Conservation (phyloP, 2,113 vertebrate species). For the Etheostoma spectabile region DNA sequence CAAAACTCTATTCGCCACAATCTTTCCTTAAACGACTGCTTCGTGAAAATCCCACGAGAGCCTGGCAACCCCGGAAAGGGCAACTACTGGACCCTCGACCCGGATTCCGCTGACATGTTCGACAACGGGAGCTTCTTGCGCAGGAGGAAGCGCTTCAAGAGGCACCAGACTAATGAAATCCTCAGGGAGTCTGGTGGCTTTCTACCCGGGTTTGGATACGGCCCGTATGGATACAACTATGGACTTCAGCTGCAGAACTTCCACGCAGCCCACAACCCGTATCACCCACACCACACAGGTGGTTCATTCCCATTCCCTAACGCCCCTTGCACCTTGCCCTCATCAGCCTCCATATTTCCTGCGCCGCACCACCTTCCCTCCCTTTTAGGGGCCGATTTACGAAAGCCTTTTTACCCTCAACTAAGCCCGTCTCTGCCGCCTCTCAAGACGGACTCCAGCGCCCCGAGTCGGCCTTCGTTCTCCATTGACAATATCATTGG, state of each 20-base stretch:
- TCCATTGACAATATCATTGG: slow-evolving; percentile 98
- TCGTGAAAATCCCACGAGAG: slow-evolving; percentile 93
- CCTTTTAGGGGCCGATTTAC: slow-evolving; percentile 89
- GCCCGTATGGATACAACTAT: slow-evolving; percentile 96
- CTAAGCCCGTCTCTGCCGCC: slow-evolving; percentile 87
- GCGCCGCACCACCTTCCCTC: slow-evolving; percentile 87
- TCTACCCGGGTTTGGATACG: slow-evolving; percentile 94
- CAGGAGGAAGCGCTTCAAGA: slow-evolving; percentile 94
- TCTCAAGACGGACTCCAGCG: slow-evolving; percentile 90
- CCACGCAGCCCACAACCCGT: slow-evolving; percentile 84
- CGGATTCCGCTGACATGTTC: slow-evolving; percentile 96
- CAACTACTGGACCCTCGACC: slow-evolving; percentile 97
- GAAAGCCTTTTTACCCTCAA: slow-evolving; percentile 86
- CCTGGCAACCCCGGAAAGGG: slow-evolving; percentile 93
- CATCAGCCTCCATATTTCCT: slow-evolving; percentile 87
- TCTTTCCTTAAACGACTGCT: slow-evolving; percentile 94
- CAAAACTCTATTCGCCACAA: slow-evolving; percentile 97
- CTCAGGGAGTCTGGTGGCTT: slow-evolving; percentile 92
- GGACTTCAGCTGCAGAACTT: slow-evolving; percentile 94
- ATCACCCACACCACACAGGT: slow-evolving; percentile 83
- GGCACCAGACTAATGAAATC: slow-evolving; percentile 91
- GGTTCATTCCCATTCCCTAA: slow-evolving; percentile 90
- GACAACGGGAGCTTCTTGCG: slow-evolving; percentile 95
- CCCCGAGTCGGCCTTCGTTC: slow-evolving; percentile 91
- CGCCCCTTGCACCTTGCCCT: slow-evolving; percentile 86